phyloP scores from a whole-genome alignment of 1,140 invertebrate species.

The Platyura marginata region DNA sequence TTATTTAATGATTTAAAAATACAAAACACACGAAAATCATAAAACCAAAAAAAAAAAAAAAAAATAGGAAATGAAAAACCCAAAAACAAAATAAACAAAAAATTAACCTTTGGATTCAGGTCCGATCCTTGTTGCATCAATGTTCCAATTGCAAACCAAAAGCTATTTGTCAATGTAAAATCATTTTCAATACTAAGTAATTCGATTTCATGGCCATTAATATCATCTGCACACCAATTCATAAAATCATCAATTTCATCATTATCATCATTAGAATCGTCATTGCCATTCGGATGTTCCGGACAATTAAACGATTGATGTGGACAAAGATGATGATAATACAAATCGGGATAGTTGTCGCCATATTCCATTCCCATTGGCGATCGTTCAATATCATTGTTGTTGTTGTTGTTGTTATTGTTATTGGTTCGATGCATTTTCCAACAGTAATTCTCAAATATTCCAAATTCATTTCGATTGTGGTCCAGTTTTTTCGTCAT shows the following conservation, averaged over 20 bases:
- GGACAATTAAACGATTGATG: neutral
- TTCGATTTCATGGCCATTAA: constrained; percentile 17
- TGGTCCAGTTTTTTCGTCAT: neutral
- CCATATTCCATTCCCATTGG: neutral
- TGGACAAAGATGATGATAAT: neutral
- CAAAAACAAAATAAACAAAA: neutral
- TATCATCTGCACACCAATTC: neutral
- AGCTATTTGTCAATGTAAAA: constrained; percentile 63
- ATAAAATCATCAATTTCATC: neutral
- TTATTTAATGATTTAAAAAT: too few species aligned
- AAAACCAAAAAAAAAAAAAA: too few species aligned
- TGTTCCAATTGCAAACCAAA: constrained; percentile 85
- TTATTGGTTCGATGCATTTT: too few species aligned
- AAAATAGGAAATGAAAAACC: too few species aligned
- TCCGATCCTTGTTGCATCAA: constrained; percentile 90
- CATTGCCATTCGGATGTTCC: neutral
- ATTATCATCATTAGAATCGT: constrained; percentile 5
- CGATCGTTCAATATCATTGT: neutral
- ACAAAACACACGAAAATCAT: too few species aligned
- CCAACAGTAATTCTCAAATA: too few species aligned
- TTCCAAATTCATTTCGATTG: too few species aligned
- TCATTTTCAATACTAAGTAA: constrained; percentile 43
- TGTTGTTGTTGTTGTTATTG: too few species aligned
- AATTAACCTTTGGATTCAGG: constrained; percentile 52
- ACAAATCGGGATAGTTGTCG: neutral